A percentile compares a stretch with the other conserved stretches of the same genome.
Conservation (phyloP, 2,888 invertebrate species). For the Temnothorax unifasciatus region DNA sequence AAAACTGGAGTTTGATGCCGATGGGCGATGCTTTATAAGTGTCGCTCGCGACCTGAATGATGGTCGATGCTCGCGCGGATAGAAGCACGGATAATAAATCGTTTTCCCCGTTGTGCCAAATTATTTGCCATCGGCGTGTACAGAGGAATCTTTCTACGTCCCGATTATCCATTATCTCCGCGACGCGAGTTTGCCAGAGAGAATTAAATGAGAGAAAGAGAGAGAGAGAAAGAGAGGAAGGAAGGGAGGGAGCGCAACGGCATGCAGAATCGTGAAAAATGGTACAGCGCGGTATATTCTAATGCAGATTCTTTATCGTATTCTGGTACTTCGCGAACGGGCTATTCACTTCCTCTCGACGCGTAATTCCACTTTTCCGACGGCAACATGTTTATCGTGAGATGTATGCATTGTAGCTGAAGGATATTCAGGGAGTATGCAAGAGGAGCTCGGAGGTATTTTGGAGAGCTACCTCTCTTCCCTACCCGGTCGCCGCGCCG, state of each 20-base stretch:
- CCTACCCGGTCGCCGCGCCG: not conserved
- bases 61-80: constrained; percentile 20
- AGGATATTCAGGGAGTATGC: constrained; percentile 30
- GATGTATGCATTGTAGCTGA: constrained; percentile 44
- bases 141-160: constrained; percentile 8
- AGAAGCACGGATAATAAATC: constrained; percentile 48
- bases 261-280: constrained; percentile 40
- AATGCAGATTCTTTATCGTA: constrained; percentile 38
- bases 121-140: constrained; percentile 26
- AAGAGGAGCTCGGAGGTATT: constrained; percentile 31
- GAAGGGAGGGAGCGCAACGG: not conserved
- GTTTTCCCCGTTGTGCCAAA: constrained; percentile 29
- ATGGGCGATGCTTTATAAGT: not conserved
- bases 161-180: constrained; percentile 49
- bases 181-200: not conserved
- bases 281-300: constrained; percentile 27
- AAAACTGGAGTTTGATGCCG: constrained; percentile 22
- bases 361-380: constrained; percentile 40
- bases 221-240: not conserved
- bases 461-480: constrained; percentile 14
- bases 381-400: constrained; percentile 48
- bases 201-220: not conserved
- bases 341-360: constrained; percentile 31
- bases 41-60: constrained; percentile 8
- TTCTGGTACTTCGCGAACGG: constrained; percentile 11